These are phyloP conservation scores for Unio delphinus DNA, from an alignment of 2,888 invertebrate genomes.

Conservation along the genomic window DNA sequence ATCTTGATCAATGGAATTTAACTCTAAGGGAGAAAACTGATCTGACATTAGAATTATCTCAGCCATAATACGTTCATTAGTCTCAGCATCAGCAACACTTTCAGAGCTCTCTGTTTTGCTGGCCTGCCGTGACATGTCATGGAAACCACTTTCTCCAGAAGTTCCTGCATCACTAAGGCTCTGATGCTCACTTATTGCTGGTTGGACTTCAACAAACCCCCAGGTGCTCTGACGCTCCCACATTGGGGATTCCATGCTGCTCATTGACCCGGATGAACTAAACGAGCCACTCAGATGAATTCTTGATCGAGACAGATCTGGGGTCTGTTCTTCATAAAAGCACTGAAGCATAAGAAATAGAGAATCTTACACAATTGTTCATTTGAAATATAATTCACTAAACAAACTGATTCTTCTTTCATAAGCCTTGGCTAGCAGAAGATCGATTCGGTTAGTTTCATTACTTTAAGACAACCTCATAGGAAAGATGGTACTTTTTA, in stretches of 20 bases:
- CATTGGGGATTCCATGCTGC: slow-evolving; percentile 31
- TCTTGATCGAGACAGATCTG: slow-evolving; percentile 9
- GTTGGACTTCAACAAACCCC: slow-evolving; percentile 43
- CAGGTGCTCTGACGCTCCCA: slow-evolving; percentile 30
- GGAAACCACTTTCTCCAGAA: slow-evolving; percentile 54
- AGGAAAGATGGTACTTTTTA: no score
- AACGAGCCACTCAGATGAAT: slow-evolving; percentile 25
- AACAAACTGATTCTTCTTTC: no score
- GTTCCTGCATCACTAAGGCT: slow-evolving; percentile 42
- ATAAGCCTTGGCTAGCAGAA: no score
- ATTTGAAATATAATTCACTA: no score
- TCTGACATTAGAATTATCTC: no score
- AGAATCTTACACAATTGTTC: no score
- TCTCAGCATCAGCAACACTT: slow-evolving; percentile 37
- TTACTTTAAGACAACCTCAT: no score
- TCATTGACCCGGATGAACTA: slow-evolving; percentile 24
- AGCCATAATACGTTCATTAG: slow-evolving; percentile 9
- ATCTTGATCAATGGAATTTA: no score
- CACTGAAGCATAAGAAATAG: slow-evolving; percentile 23
- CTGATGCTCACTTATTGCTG: slow-evolving; percentile 43
- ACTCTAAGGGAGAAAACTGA: no score
- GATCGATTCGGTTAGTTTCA: no score
- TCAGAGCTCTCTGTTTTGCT: slow-evolving; percentile 63
- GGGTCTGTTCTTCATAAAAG: slow-evolving; percentile 37
- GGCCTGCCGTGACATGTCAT: slow-evolving; percentile 62